These are phyloP conservation scores for Zootoca vivipara DNA, from an alignment of 2,113 vertebrate genomes.

Conservation along the genomic window DNA sequence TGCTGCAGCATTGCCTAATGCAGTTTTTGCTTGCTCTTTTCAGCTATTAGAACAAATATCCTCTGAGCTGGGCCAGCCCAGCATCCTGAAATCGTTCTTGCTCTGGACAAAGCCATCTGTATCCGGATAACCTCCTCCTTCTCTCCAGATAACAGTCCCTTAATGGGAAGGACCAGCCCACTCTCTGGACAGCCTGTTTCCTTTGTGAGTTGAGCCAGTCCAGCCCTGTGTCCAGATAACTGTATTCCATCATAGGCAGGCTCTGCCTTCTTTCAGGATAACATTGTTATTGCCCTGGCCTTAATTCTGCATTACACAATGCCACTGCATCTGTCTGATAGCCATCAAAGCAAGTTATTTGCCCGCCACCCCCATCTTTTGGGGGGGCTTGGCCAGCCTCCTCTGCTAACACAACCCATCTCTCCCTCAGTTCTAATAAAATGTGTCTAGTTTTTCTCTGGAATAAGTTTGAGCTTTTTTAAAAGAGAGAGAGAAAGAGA, in stretches of 20 bases:
- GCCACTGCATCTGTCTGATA: constrained; percentile 21
- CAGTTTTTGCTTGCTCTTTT: background rate
- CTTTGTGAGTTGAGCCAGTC: background rate
- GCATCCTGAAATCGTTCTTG: background rate
- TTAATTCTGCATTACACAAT: constrained; percentile 9
- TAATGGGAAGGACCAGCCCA: background rate
- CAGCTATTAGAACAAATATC: background rate
- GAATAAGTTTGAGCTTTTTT: constrained; percentile 18
- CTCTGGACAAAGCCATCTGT: background rate
- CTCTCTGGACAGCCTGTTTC: constrained; percentile 20
- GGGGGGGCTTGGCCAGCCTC: background rate
- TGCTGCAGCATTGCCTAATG: constrained; percentile 39
- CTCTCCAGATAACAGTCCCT: background rate
- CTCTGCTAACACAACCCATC: background rate
- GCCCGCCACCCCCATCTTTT: background rate
- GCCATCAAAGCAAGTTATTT: constrained; percentile 3
- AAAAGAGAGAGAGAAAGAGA: too few species aligned
- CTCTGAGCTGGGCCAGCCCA: background rate
- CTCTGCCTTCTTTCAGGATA: constrained; percentile 31
- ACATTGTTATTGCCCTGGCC: background rate
- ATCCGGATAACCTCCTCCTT: background rate
- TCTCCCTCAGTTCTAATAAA: constrained; percentile 28
- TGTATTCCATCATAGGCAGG: background rate
- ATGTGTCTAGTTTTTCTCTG: background rate
- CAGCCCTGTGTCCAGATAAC: constrained; percentile 10